Conservation (phyloP, 2,888 invertebrate genomes). For the Metellina segmentata region DNA sequence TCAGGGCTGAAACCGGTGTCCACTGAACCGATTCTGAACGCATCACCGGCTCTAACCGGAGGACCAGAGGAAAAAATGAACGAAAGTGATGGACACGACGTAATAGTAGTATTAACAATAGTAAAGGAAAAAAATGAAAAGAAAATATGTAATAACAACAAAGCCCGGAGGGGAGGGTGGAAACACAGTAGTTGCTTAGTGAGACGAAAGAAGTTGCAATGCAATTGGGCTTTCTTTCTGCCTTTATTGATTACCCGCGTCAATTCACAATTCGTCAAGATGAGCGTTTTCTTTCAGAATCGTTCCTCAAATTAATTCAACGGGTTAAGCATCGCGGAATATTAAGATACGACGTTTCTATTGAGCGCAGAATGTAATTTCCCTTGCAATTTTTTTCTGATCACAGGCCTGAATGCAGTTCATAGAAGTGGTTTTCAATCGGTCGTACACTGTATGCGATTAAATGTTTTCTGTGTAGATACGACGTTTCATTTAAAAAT, state of each 20-base stretch:
- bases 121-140: conserved; percentile 35
- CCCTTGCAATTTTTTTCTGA: too few relatives aligned
- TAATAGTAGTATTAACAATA: conserved; percentile 59
- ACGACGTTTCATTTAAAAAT: too few relatives aligned
- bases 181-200: conserved; percentile 23
- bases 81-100: conserved; percentile 68
- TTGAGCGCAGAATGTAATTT: too few relatives aligned
- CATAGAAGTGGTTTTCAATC: too few relatives aligned
- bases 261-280: conserved; percentile 32
- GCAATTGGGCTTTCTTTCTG: conserved; percentile 43
- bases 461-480: too few relatives aligned
- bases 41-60: conserved; percentile 61
- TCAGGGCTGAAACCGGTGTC: conserved; percentile 64
- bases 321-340: background rate
- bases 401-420: too few relatives aligned
- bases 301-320: background rate
- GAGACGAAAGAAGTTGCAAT: conserved; percentile 64
- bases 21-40: conserved; percentile 57
- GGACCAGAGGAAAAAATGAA: conserved; percentile 39
- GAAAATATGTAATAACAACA: conserved; percentile 58
- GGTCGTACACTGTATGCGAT: too few relatives aligned
- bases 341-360: too few relatives aligned
- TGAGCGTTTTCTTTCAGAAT: conserved; percentile 1
- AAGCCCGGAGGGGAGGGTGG: conserved; percentile 24
- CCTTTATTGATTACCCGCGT: conserved; percentile 56